Percentiles rank a stretch among this genome's conserved stretches.
Conservation (phyloP, 1,140 invertebrate species). For the Branchinecta lindahli region DNA sequence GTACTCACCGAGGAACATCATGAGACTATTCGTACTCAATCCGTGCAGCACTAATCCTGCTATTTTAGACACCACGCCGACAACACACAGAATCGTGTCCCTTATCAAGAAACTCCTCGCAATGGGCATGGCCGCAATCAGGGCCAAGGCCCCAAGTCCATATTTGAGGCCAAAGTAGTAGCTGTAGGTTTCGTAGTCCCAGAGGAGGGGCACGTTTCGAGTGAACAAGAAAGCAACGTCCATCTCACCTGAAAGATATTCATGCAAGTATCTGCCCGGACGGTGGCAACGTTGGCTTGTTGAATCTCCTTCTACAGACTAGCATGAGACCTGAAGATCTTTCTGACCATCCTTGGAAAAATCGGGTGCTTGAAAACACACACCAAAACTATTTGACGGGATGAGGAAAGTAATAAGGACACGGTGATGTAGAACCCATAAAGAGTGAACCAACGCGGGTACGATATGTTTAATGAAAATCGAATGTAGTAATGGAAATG, state of each 20-base stretch:
- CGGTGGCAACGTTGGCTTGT: no score
- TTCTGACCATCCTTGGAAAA: no score
- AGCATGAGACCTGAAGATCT: no score
- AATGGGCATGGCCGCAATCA: slow-evolving; percentile 30
- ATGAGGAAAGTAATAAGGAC: no score
- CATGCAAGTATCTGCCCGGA: not conserved
- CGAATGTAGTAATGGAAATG: no score
- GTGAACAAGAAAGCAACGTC: slow-evolving; percentile 31
- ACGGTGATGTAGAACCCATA: no score
- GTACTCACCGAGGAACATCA: slow-evolving; percentile 31
- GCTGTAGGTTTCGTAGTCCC: slow-evolving; percentile 31
- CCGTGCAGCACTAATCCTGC: slow-evolving; percentile 29
- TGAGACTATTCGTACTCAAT: slow-evolving; percentile 26
- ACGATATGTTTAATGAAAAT: no score
- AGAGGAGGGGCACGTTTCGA: slow-evolving; percentile 28
- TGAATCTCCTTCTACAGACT: no score
- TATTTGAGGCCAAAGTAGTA: slow-evolving; percentile 32
- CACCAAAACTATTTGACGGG: no score
- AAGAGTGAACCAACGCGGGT: no score
- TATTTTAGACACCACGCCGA: slow-evolving; percentile 31
- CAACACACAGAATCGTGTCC: slow-evolving; percentile 29
- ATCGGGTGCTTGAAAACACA: no score
- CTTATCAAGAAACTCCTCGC: slow-evolving; percentile 21
- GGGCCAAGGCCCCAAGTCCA: slow-evolving; percentile 28
- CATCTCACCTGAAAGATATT: slow-evolving; percentile 29